Evolutionary conservation across 1,140 invertebrate genomes (phyloP).

Genomic region (Solenopsis invicta): DNA sequence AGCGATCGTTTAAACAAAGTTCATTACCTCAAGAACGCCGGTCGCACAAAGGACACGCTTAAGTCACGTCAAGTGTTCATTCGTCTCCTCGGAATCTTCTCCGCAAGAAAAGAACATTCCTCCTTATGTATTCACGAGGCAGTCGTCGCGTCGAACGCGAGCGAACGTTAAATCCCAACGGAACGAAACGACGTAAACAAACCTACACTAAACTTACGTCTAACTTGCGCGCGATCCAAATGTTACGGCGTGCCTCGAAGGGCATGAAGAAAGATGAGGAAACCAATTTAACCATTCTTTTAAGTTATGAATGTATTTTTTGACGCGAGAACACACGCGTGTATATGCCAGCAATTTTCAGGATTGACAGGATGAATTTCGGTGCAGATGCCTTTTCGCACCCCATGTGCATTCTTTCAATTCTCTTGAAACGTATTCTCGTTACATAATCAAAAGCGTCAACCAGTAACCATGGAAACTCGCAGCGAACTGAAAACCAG

Average conservation of each 20-base stretch:
- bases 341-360: slow-evolving; percentile 43
- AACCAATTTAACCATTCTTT: not conserved
- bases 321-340: not conserved
- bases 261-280: not conserved
- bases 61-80: slow-evolving; percentile 62
- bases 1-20: slow-evolving; percentile 79
- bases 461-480: slow-evolving; percentile 33
- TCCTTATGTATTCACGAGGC: slow-evolving; percentile 67
- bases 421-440: slow-evolving; percentile 3
- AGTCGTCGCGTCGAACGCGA: slow-evolving; percentile 16
- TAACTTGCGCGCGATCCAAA: not conserved
- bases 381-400: slow-evolving; percentile 17
- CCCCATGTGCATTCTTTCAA: not conserved
- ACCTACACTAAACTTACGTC: slow-evolving; percentile 20
- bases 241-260: not conserved
- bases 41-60: slow-evolving; percentile 62
- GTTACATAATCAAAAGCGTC: slow-evolving; percentile 43
- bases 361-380: slow-evolving; percentile 3
- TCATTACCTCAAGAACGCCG: slow-evolving; percentile 77
- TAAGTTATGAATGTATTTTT: not conserved
- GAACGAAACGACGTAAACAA: slow-evolving; percentile 61
- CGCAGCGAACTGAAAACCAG: slow-evolving; percentile 10
- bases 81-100: slow-evolving; percentile 16
- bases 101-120: slow-evolving; percentile 26
- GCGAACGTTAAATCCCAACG: slow-evolving; percentile 58